phyloP scores from a whole-genome alignment of 2,888 invertebrate genomes.

The Plagodis dolabraria region DNA sequence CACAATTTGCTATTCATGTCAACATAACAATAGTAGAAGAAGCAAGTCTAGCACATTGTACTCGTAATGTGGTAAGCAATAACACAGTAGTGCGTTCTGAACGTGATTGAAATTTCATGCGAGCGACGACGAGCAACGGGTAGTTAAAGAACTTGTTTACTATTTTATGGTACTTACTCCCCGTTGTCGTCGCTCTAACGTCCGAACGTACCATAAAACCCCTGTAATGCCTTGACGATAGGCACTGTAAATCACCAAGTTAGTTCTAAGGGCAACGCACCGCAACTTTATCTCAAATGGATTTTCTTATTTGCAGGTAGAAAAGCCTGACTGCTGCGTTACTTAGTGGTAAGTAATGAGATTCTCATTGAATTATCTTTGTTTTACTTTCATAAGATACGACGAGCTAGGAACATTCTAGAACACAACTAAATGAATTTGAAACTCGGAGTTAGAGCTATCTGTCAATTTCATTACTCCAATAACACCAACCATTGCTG shows the following conservation, averaged over 20 bases:
- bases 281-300: slow-evolving; percentile 18
- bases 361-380: not conserved
- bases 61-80: slow-evolving; percentile 27
- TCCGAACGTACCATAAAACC: slow-evolving; percentile 57
- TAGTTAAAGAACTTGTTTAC: slow-evolving; percentile 61
- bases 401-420: slow-evolving; percentile 1
- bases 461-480: slow-evolving; percentile 37
- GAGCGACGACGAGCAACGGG: slow-evolving; percentile 44
- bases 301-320: slow-evolving; percentile 33
- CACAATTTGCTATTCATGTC: slow-evolving; percentile 2
- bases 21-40: slow-evolving; percentile 31
- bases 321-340: slow-evolving; percentile 30
- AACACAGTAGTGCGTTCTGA: slow-evolving; percentile 35
- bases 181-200: slow-evolving; percentile 57
- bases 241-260: slow-evolving; percentile 36
- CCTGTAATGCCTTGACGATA: slow-evolving; percentile 52
- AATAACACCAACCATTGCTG: slow-evolving; percentile 45
- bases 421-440: not conserved
- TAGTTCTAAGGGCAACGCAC: slow-evolving; percentile 18
- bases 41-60: slow-evolving; percentile 23
- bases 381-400: too few species aligned
- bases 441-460: not conserved
- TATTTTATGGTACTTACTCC: slow-evolving; percentile 58
- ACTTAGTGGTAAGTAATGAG: slow-evolving; percentile 24
- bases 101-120: slow-evolving; percentile 61